Evolutionary conservation across 2,797 vertebrate species (phyloP), one percentile per base, ranked within the genome.

Genomic region (Eulemur albifrons): DNA sequence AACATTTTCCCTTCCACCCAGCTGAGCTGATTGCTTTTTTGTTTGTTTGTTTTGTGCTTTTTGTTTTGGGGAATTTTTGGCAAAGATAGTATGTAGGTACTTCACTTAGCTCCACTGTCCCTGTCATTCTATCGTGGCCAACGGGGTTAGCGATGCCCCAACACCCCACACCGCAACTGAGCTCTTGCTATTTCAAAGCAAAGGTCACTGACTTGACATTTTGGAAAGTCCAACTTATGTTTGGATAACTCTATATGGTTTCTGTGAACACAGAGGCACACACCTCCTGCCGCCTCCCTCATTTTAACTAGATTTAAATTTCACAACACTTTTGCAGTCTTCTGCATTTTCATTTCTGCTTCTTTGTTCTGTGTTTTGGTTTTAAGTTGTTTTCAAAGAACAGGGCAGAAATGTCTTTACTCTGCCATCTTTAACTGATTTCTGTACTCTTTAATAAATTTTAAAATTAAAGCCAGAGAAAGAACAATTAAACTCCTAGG

Each of bases 351-450:
- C 14, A 38, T 30, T 93, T 90, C 59, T 95, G 54, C 30, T 50
- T 90, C 50, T 89, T 93, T 90, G n/a, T 94, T 88, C 80, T 48
- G 4, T 84, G 57, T 70, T 89, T 95, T 83, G 15, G 30, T 91
- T 95, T 96, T 96, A 89, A 94, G n/a, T 50, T 90, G 20, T 35
- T 92, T 94, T 94, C 54, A 94, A 80, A 91, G 40, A 90, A 88
- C 11, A 80, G 35, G 12, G 32, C 25, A 65, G 38, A 61, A 67
- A 83, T 27, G 5, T 43, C 63, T 91, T 90, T 59, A 30, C 35
- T 93, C 23, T 96, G 30, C 4, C 25, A 80, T 84, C 40, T 96
- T 88, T 96, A 92, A 82, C 85, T 77, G 27, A 7, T 93, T 83
- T 11, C 25, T 52, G 8, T 54, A 57, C 15, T 54, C 30, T 95